phyloP scores from a whole-genome alignment of 2,888 invertebrate genomes.

The Xestia c-nigrum region DNA sequence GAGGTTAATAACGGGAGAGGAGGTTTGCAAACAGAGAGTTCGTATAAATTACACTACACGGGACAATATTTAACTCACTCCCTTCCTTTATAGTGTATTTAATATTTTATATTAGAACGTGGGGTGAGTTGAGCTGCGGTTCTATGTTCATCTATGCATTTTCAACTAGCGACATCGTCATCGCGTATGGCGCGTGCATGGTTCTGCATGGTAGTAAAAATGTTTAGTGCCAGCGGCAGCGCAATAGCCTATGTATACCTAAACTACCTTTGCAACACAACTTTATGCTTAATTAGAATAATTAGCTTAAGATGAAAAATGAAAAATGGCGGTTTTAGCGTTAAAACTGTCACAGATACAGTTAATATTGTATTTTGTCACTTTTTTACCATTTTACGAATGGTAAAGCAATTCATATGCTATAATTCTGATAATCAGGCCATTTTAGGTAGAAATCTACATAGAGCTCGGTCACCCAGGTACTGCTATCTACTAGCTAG shows the following conservation, averaged over 20 bases:
- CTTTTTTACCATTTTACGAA: too few relatives aligned
- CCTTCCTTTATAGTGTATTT: conserved; percentile 38
- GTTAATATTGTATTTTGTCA: too few relatives aligned
- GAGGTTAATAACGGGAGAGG: conserved; percentile 69
- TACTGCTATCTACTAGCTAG: too few relatives aligned
- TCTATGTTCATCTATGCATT: neutral
- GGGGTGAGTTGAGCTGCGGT: neutral
- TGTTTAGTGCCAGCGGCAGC: neutral
- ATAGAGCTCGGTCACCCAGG: too few relatives aligned
- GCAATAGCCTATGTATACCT: neutral
- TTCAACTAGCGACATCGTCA: neutral
- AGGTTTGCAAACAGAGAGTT: conserved; percentile 65
- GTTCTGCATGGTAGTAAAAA: neutral
- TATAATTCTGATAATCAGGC: too few relatives aligned
- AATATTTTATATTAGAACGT: conserved; percentile 25
- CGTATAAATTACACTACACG: conserved; percentile 69
- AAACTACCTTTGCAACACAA: neutral
- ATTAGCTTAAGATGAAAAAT: neutral
- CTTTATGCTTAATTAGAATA: neutral
- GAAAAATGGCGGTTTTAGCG: too few relatives aligned
- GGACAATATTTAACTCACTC: conserved; percentile 69
- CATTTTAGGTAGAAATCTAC: too few relatives aligned
- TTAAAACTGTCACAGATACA: too few relatives aligned
- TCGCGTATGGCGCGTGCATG: neutral
- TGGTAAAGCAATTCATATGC: too few relatives aligned